Percentiles rank a stretch among this genome's conserved stretches.
Evolutionary conservation across 2,113 vertebrate species (phyloP).

Genomic region (Carassius gibelio): DNA sequence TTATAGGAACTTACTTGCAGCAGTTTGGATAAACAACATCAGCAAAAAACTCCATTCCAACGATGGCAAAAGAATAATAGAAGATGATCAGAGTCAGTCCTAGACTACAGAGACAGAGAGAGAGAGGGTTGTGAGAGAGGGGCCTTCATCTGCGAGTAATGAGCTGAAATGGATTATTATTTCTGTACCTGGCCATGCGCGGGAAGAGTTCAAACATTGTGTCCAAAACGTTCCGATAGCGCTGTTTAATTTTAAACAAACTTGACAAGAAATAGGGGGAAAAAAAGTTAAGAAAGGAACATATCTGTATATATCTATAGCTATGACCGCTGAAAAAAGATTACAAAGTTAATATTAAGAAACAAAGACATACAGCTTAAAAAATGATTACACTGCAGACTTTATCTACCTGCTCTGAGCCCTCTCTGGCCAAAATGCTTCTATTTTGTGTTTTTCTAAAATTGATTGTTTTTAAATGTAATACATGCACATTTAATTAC

Average conservation of each 20-base stretch:
- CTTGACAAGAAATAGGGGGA: conserved; percentile 66
- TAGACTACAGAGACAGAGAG: conserved; percentile 74
- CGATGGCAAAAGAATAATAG: conserved; percentile 97
- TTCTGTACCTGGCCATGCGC: conserved; percentile 89
- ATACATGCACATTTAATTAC: too few relatives aligned
- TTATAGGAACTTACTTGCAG: conserved; percentile 87
- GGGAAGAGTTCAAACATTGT: conserved; percentile 98
- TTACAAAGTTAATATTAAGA: not conserved
- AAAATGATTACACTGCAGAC: not conserved
- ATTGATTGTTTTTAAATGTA: too few relatives aligned
- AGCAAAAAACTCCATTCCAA: conserved; percentile 97
- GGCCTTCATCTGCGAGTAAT: not conserved
- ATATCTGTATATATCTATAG: not conserved
- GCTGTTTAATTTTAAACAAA: conserved; percentile 93
- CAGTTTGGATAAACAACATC: conserved; percentile 91
- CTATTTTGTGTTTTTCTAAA: not conserved
- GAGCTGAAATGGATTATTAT: not conserved
- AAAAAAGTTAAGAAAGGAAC: not conserved
- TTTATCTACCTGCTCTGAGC: not conserved
- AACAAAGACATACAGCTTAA: not conserved
- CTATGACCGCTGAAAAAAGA: not conserved
- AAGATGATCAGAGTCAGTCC: conserved; percentile 95
- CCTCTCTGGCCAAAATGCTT: not conserved
- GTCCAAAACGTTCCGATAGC: conserved; percentile 94
- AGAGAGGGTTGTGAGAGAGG: not conserved